A percentile compares a stretch with the other conserved stretches of the same genome.
Evolutionary conservation across 2,797 vertebrate species (phyloP).

Genomic region (Thunnus albacares): DNA sequence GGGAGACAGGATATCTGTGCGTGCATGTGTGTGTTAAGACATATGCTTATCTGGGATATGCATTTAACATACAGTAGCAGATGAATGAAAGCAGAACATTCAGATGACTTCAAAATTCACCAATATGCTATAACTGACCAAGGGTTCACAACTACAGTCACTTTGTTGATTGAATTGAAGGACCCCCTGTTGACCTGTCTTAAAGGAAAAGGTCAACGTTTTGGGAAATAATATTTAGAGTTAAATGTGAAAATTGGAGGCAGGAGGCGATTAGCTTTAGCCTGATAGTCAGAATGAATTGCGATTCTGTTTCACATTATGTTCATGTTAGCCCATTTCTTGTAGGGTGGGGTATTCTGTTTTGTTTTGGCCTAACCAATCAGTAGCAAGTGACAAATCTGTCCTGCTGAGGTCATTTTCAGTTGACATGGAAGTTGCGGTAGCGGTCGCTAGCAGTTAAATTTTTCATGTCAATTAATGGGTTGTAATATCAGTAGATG

Average conservation of each 20-base stretch:
- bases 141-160: not conserved
- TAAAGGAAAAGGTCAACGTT: conserved; percentile 16
- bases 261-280: not conserved
- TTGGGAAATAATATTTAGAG: not conserved
- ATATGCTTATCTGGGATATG: not conserved
- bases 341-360: too few species aligned
- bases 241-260: conserved; percentile 5
- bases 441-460: too few species aligned
- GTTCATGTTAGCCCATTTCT: too few species aligned
- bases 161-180: not conserved
- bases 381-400: too few species aligned
- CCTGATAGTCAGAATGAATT: not conserved
- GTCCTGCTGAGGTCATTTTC: too few species aligned
- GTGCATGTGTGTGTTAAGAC: conserved; percentile 17
- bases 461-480: too few species aligned
- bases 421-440: too few species aligned
- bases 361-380: too few species aligned
- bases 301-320: not conserved
- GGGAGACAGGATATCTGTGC: conserved; percentile 57
- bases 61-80: conserved; percentile 32
- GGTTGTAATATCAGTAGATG: too few species aligned
- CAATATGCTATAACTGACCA: not conserved
- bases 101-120: not conserved
- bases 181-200: not conserved
- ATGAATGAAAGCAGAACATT: conserved; percentile 30